phyloP scores from a whole-genome alignment of 2,797 vertebrate genomes.

The Neosalanx taihuensis region DNA sequence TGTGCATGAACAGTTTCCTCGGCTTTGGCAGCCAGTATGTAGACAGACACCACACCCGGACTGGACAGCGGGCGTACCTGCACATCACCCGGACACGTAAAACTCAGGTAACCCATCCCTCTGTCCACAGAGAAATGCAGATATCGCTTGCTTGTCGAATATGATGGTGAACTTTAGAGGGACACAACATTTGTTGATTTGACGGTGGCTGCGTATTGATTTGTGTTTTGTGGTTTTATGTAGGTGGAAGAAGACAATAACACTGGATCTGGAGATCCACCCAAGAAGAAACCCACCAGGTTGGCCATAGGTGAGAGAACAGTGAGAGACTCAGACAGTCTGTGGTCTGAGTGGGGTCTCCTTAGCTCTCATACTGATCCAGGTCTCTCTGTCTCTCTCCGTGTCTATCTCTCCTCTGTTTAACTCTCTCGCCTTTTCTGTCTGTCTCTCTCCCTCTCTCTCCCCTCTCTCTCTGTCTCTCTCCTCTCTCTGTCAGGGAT shows the following conservation, averaged over 20 bases:
- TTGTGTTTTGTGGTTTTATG: slow-evolving; percentile 17
- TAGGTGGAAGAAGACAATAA: slow-evolving; percentile 89
- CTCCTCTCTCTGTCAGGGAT: slow-evolving; percentile 71
- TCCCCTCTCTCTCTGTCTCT: not conserved
- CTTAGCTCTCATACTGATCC: no score
- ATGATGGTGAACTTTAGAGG: no score
- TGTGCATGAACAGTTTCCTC: slow-evolving; percentile 98
- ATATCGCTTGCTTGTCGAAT: no score
- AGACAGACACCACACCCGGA: slow-evolving; percentile 85
- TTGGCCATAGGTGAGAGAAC: slow-evolving; percentile 88
- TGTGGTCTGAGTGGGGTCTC: not conserved
- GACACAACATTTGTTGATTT: no score
- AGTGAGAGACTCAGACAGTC: not conserved
- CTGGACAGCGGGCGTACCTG: slow-evolving; percentile 90
- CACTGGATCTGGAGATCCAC: slow-evolving; percentile 90
- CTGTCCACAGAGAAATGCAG: not conserved
- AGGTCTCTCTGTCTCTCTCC: no score
- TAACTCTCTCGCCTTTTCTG: not conserved
- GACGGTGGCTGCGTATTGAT: not conserved
- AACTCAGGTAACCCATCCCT: slow-evolving; percentile 62
- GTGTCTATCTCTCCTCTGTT: not conserved
- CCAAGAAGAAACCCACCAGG: slow-evolving; percentile 97
- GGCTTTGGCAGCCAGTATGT: slow-evolving; percentile 94
- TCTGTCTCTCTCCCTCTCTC: slow-evolving; percentile 33
- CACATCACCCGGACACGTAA: slow-evolving; percentile 91